A percentile compares a stretch with the other conserved stretches of the same genome.
Evolutionary conservation across 1,140 invertebrate species (phyloP).

Genomic region (Acromyrmex echinatior): DNA sequence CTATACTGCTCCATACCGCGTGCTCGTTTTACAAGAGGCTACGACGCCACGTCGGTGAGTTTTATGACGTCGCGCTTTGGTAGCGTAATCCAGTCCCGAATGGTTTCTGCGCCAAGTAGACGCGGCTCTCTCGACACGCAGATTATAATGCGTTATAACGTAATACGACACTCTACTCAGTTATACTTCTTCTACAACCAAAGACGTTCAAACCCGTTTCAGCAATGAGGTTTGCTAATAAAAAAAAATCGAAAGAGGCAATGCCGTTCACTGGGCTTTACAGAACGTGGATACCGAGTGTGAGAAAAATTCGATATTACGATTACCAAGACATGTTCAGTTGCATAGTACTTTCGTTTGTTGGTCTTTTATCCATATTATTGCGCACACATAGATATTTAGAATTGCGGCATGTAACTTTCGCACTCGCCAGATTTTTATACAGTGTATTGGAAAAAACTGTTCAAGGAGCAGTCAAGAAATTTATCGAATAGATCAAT

Average conservation of each 20-base stretch:
- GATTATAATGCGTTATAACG: not conserved
- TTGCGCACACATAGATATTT: not conserved
- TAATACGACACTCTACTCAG: not conserved
- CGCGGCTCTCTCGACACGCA: not conserved
- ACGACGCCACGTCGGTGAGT: constrained; percentile 7
- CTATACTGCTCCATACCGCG: constrained; percentile 12
- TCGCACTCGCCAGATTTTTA: constrained; percentile 12
- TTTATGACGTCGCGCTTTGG: constrained; percentile 32
- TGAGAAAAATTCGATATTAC: constrained; percentile 8
- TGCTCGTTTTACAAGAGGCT: constrained; percentile 19
- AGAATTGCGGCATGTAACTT: constrained; percentile 27
- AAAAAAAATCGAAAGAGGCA: not conserved
- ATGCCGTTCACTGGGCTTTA: constrained; percentile 11
- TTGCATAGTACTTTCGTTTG: constrained; percentile 46
- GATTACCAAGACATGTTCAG: constrained; percentile 26
- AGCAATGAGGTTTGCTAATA: not conserved
- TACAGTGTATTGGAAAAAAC: not conserved
- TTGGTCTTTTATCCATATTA: constrained; percentile 30
- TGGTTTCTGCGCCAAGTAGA: not conserved
- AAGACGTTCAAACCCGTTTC: not conserved
- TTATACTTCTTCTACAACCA: not conserved
- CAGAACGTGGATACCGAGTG: not conserved
- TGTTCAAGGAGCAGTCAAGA: not conserved
- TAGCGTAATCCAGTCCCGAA: constrained; percentile 22
- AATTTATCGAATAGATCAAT: not conserved